phyloP scores from a whole-genome alignment of 2,797 vertebrate genomes.

The Thunnus albacares region DNA sequence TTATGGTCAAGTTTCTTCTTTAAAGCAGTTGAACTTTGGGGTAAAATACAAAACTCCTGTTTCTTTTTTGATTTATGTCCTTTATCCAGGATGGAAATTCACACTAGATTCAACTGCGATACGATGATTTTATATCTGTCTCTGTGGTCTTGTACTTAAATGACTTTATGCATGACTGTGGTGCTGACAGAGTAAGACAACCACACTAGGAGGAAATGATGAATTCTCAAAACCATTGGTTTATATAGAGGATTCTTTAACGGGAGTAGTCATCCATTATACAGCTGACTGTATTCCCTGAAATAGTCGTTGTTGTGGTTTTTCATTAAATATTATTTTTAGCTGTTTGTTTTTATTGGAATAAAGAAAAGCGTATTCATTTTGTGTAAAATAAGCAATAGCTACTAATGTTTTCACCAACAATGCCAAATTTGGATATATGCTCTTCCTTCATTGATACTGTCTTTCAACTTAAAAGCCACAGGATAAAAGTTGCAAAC shows the following conservation, averaged over 20 bases:
- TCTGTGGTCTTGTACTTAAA: slow-evolving; percentile 63
- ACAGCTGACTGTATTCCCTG: slow-evolving; percentile 14
- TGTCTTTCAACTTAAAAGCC: slow-evolving; percentile 56
- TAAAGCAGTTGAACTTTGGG: slow-evolving; percentile 23
- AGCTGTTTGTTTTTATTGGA: slow-evolving; percentile 45
- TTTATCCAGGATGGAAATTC: slow-evolving; percentile 52
- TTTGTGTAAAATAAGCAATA: slow-evolving; percentile 44
- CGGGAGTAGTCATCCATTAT: slow-evolving; percentile 40
- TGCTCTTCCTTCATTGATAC: slow-evolving; percentile 32
- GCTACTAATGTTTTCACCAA: background rate
- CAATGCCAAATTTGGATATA: slow-evolving; percentile 1
- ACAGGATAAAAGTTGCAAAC: slow-evolving; percentile 46
- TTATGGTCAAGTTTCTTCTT: slow-evolving; percentile 26
- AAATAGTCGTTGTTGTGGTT: slow-evolving; percentile 8
- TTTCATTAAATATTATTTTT: slow-evolving; percentile 26
- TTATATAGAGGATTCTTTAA: slow-evolving; percentile 50
- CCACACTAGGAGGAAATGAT: slow-evolving; percentile 57
- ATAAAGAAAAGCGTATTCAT: slow-evolving; percentile 24
- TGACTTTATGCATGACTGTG: slow-evolving; percentile 61
- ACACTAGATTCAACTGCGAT: slow-evolving; percentile 40
- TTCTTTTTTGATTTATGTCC: slow-evolving; percentile 55
- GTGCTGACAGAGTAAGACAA: slow-evolving; percentile 66
- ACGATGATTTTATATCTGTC: slow-evolving; percentile 57
- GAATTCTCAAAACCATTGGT: slow-evolving; percentile 54
- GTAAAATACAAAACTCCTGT: slow-evolving; percentile 41